Conservation (phyloP, 2,888 invertebrate genomes). For the Beris morrisii region DNA sequence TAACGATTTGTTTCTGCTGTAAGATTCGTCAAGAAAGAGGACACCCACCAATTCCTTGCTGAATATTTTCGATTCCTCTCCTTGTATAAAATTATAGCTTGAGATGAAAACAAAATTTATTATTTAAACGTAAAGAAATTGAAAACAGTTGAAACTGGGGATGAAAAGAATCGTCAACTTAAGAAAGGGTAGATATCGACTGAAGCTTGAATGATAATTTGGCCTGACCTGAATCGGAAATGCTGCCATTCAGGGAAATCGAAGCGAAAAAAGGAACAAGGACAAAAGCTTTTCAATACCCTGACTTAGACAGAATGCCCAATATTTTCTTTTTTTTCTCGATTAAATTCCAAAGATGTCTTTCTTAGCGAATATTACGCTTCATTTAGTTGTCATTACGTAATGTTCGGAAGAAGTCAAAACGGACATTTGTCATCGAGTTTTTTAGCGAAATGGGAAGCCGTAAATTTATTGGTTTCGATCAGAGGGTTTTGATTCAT, state of each 20-base stretch:
- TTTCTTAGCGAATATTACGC: conserved; percentile 18
- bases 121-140: not conserved
- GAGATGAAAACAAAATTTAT: not conserved
- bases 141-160: conserved; percentile 2
- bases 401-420: conserved; percentile 19
- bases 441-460: no score
- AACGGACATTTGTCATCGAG: conserved; percentile 11
- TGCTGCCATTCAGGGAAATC: not conserved
- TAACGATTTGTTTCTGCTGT: no score
- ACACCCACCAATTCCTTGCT: no score
- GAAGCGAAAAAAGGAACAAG: not conserved
- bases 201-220: conserved; percentile 22
- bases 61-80: no score
- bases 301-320: no score
- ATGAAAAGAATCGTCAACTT: not conserved
- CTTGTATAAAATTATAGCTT: no score
- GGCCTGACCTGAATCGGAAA: conserved; percentile 18
- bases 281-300: not conserved
- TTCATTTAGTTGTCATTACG: conserved; percentile 7
- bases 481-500: no score
- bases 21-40: no score
- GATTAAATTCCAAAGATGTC: not conserved
- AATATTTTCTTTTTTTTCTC: no score
- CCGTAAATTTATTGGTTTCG: no score
- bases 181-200: conserved; percentile 16